Conservation (phyloP, 2,888 invertebrate species). For the Drosophila hamatofila region DNA sequence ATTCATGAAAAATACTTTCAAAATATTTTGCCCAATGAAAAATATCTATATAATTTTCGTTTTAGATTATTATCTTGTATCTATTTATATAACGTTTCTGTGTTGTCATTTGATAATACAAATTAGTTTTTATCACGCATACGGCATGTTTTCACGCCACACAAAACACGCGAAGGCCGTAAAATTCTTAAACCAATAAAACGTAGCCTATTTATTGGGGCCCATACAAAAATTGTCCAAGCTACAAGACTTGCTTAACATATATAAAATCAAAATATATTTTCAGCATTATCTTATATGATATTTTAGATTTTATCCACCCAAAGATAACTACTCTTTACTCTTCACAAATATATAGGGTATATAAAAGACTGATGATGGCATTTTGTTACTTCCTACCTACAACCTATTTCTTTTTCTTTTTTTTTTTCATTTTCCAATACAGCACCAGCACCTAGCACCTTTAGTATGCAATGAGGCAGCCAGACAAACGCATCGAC, state of each 20-base stretch:
- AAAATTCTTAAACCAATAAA: not conserved
- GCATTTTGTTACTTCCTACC: slow-evolving; percentile 70
- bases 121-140: slow-evolving; percentile 4
- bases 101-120: not conserved
- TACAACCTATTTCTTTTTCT: slow-evolving; percentile 34
- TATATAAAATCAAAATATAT: too few relatives aligned
- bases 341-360: slow-evolving; percentile 23
- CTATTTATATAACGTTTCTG: not conserved
- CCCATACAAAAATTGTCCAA: not conserved
- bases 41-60: not conserved
- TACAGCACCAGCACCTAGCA: slow-evolving; percentile 58
- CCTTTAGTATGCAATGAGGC: slow-evolving; percentile 77
- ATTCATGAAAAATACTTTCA: not conserved
- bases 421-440: slow-evolving; percentile 18
- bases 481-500: slow-evolving; percentile 72
- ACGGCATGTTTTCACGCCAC: not conserved
- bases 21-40: not conserved
- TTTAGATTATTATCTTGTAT: not conserved
- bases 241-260: not conserved
- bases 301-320: not conserved
- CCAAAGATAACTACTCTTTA: not conserved
- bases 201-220: slow-evolving; percentile 7
- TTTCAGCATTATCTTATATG: too few relatives aligned
- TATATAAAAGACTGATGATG: slow-evolving; percentile 71
- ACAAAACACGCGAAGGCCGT: not conserved